Percentiles rank a stretch among this genome's conserved stretches.
phyloP scores from a whole-genome alignment of 2,888 invertebrate genomes.

The Crossocerus cetratus region DNA sequence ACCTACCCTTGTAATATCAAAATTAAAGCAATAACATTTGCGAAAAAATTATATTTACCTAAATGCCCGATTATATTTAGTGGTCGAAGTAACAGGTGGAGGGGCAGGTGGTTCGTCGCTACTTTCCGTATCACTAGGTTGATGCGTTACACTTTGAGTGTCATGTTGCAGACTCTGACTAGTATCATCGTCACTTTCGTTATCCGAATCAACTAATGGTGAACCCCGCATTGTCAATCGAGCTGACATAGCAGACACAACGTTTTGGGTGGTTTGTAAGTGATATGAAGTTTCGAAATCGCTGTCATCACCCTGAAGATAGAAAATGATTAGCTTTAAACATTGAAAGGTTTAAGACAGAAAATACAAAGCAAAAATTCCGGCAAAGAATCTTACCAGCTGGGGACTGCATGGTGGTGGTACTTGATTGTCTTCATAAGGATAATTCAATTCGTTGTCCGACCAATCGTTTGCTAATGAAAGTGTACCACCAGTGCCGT shows the following conservation, averaged over 20 bases:
- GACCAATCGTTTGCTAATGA: conserved; percentile 70
- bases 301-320: conserved; percentile 68
- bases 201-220: conserved; percentile 73
- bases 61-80: conserved; percentile 64
- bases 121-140: conserved; percentile 67
- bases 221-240: conserved; percentile 65
- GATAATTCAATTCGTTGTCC: conserved; percentile 63
- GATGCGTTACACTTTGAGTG: conserved; percentile 54
- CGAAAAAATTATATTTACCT: conserved; percentile 40
- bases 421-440: conserved; percentile 56
- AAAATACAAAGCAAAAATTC: neutral
- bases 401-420: conserved; percentile 69
- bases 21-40: conserved; percentile 1
- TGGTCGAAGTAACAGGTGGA: conserved; percentile 56
- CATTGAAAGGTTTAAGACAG: neutral
- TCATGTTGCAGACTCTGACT: conserved; percentile 67
- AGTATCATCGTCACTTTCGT: conserved; percentile 74
- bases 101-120: conserved; percentile 64
- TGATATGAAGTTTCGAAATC: conserved; percentile 77
- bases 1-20: conserved; percentile 1
- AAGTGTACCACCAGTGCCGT: conserved; percentile 73
- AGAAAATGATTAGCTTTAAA: conserved; percentile 7
- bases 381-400: conserved; percentile 46
- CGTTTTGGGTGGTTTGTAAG: conserved; percentile 78
- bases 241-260: conserved; percentile 79